phyloP scores from a whole-genome alignment of 1,140 invertebrate genomes.

The Piezodorus guildinii region DNA sequence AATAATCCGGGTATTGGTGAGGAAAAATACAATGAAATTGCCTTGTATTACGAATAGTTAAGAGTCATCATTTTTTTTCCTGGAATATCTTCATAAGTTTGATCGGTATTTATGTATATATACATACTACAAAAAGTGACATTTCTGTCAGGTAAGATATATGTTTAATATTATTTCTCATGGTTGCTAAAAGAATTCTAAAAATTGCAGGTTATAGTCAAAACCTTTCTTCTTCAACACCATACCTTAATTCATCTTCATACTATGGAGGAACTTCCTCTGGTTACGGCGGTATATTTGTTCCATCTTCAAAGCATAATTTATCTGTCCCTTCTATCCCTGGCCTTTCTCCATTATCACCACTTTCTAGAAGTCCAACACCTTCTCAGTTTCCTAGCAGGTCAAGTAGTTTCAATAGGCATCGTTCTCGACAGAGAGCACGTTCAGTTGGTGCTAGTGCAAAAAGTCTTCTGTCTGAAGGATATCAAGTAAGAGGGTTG shows the following conservation, averaged over 20 bases:
- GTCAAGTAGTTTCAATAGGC: slow-evolving; percentile 22
- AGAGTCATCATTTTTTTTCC: too few species aligned
- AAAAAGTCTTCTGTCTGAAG: neutral
- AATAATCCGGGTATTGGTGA: too few species aligned
- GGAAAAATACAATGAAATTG: too few species aligned
- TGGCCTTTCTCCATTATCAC: slow-evolving; percentile 9
- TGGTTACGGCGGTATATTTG: slow-evolving; percentile 46
- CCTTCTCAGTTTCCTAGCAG: slow-evolving; percentile 21
- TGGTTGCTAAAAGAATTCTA: neutral
- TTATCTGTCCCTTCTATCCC: slow-evolving; percentile 22
- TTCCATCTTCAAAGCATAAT: slow-evolving; percentile 32
- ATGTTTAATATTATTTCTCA: too few species aligned
- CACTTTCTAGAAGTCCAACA: slow-evolving; percentile 14
- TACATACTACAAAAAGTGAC: too few species aligned
- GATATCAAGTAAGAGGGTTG: slow-evolving; percentile 10
- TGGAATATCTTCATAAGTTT: too few species aligned
- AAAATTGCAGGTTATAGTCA: slow-evolving; percentile 15
- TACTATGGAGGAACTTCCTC: slow-evolving; percentile 47
- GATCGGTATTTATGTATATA: too few species aligned
- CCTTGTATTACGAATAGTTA: too few species aligned
- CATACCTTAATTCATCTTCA: slow-evolving; percentile 18
- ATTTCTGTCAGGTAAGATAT: too few species aligned
- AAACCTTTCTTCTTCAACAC: slow-evolving; percentile 14
- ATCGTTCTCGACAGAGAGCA: slow-evolving; percentile 3
- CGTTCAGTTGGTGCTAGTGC: neutral